Conservation (phyloP, 2,113 vertebrate species). For the Sialia sialis region DNA sequence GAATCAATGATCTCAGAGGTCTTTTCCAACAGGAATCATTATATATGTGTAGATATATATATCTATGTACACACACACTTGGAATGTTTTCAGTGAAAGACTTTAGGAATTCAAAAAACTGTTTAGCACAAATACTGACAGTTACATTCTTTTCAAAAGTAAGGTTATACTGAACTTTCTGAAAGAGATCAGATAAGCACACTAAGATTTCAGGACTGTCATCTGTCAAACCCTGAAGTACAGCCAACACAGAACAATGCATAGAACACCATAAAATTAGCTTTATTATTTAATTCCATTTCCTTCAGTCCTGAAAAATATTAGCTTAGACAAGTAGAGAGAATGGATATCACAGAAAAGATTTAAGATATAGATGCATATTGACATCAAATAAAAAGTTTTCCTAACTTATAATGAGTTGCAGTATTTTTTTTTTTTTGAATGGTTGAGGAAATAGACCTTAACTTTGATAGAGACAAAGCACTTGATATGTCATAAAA, state of each 20-base stretch:
- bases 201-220: not conserved
- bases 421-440: not conserved
- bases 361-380: not conserved
- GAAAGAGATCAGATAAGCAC: not conserved
- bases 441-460: not conserved
- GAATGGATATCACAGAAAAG: not conserved
- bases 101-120: not conserved
- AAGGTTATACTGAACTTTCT: not conserved
- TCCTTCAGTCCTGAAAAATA: not conserved
- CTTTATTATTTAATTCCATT: not conserved
- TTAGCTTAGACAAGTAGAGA: not conserved
- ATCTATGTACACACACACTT: not conserved
- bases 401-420: not conserved
- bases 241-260: not conserved
- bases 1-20: not conserved
- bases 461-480: not conserved
- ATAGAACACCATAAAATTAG: not conserved
- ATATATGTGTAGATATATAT: not conserved
- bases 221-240: not conserved
- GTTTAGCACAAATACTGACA: not conserved
- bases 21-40: not conserved
- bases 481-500: not conserved
- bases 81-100: not conserved
- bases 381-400: not conserved
- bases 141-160: not conserved